Evolutionary conservation across 2,797 vertebrate species (phyloP), one percentile per base, ranked within the genome.

Genomic region (Phrynocephalus forsythii): DNA sequence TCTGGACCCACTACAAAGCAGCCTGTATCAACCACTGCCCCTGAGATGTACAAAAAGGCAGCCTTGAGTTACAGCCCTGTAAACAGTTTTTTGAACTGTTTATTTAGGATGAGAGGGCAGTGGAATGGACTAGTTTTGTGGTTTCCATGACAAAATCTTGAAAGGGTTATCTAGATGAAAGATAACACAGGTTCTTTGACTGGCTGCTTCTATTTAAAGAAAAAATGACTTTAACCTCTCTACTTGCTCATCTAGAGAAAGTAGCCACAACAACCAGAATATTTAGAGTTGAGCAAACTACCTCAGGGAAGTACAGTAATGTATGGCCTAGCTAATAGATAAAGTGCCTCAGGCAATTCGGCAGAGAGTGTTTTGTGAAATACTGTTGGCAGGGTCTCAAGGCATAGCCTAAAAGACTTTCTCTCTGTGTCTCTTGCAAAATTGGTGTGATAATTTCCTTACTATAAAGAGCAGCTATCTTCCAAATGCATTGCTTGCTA

Each of bases 401-500:
- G 66, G 16, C 22, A 0, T 67, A 10, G 33, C 0, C 52, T 44
- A 71, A 86, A 87, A 8, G 20, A 50, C 48, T 24, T 48, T 28
- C 8, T 1, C 22, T 80, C 60, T 66, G 30, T 33, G 24, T 13
- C 52, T 3, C 24, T 50, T 28, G 18, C 13, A 16, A 82, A 69
- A 52, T 3, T 82, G 86, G 20, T 63, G 63, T 89, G 91, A 79
- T 69, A 5, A 91, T 90, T 71, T 87, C 91, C 88, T 90, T 92
- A 89, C 76, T 11, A 0, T 26, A 38, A 50, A 89, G 68, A 80
- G 56, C 16, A 10, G 48, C 69, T 87, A 1, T 83, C 44, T 81
- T 84, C 20, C 87, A 8, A 83, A 94, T 93, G 89, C 84, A 87
- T 93, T 86, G n/a, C 13, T 79, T 86, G n/a, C 13, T 79, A 91